These are phyloP conservation scores for Ochropacha duplaris DNA, from an alignment of 2,888 invertebrate genomes.

Conservation along the genomic window DNA sequence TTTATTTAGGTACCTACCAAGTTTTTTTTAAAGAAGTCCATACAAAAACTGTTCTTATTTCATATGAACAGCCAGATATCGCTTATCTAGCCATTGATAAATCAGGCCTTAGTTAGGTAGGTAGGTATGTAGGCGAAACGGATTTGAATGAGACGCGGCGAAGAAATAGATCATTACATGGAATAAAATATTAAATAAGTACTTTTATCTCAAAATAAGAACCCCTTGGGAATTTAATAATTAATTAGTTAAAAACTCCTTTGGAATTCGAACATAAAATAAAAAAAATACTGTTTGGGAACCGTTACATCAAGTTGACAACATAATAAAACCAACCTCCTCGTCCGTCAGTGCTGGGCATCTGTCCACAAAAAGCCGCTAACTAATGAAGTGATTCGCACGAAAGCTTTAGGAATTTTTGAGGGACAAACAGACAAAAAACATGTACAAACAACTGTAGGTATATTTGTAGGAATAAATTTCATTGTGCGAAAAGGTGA, in stretches of 20 bases:
- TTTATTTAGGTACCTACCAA: no score
- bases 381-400: constrained; percentile 60
- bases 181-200: no score
- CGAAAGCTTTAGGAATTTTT: constrained; percentile 21
- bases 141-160: no score
- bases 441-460: constrained; percentile 12
- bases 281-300: constrained; percentile 11
- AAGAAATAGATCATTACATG: no score
- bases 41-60: no score
- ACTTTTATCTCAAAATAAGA: no score
- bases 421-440: constrained; percentile 22
- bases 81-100: no score
- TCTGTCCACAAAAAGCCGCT: constrained; percentile 32
- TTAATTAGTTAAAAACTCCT: neutral
- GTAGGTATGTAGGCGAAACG: no score
- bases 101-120: no score
- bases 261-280: constrained; percentile 9
- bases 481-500: neutral
- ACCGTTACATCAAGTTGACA: constrained; percentile 48
- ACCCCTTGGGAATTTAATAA: neutral
- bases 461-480: neutral
- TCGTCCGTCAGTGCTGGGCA: constrained; percentile 28
- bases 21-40: no score
- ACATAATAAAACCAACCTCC: constrained; percentile 41
- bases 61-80: no score